Conservation (phyloP, 2,888 invertebrate genomes). For the Cinara cedri region DNA sequence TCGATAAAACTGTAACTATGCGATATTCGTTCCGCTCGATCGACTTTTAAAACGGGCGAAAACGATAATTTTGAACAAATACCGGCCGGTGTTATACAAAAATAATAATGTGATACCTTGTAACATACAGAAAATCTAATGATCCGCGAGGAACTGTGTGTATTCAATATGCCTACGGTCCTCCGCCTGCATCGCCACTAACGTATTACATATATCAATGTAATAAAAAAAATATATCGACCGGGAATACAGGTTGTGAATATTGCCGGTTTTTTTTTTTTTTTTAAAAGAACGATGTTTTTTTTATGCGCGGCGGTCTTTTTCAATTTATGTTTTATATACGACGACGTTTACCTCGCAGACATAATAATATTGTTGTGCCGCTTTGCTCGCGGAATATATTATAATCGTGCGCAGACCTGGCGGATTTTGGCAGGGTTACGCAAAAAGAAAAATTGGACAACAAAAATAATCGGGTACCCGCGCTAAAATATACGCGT, state of each 20-base stretch:
- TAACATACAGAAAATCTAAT: neutral
- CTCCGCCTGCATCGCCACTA: neutral
- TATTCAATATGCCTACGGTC: neutral
- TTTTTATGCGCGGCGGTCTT: neutral
- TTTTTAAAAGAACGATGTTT: no score
- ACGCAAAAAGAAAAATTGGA: no score
- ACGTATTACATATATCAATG: neutral
- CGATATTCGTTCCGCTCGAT: constrained; percentile 33
- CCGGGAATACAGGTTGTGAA: no score
- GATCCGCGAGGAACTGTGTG: neutral
- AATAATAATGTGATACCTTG: neutral
- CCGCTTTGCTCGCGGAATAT: no score
- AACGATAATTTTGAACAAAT: constrained; percentile 12
- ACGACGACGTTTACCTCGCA: neutral
- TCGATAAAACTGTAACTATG: neutral
- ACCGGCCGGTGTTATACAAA: no score
- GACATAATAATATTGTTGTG: no score
- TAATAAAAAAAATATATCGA: neutral
- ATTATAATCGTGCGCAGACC: neutral
- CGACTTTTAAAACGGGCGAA: neutral
- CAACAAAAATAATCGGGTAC: no score
- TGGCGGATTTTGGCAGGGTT: no score
- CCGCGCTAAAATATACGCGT: no score
- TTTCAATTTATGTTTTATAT: neutral
- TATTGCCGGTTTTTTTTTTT: no score